phyloP scores from a whole-genome alignment of 1,140 invertebrate genomes.

The Oscheius sp. region DNA sequence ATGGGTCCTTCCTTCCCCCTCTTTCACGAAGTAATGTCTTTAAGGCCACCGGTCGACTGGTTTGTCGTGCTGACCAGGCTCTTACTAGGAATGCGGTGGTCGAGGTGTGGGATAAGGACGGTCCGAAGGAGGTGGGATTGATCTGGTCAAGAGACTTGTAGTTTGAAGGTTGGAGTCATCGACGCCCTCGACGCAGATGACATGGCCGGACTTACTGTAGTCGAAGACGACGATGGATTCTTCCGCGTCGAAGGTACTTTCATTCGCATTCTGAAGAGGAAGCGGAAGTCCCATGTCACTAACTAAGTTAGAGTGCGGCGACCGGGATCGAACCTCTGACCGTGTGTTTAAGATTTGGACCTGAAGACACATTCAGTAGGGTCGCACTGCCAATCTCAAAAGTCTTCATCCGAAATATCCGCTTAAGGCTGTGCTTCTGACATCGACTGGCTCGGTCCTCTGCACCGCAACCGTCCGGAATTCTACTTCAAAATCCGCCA shows the following conservation, averaged over 20 bases:
- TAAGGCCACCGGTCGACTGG: slow-evolving; percentile 27
- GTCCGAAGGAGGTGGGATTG: slow-evolving; percentile 21
- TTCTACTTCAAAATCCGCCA: slow-evolving; percentile 36
- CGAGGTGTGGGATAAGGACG: slow-evolving; percentile 38
- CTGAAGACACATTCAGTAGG: too few relatives aligned
- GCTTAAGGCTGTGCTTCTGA: slow-evolving; percentile 29
- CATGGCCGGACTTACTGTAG: slow-evolving; percentile 34
- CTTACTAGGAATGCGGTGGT: slow-evolving; percentile 30
- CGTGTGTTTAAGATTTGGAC: too few relatives aligned
- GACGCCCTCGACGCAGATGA: slow-evolving; percentile 34
- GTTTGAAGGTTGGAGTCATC: slow-evolving; percentile 18
- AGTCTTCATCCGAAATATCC: too few relatives aligned
- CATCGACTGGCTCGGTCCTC: slow-evolving; percentile 26
- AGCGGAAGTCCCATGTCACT: not conserved
- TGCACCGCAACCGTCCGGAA: slow-evolving; percentile 29
- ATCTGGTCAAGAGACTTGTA: not conserved
- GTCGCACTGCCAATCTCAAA: too few relatives aligned
- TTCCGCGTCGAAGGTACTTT: slow-evolving; percentile 36
- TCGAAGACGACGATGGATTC: slow-evolving; percentile 32
- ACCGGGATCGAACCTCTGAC: too few relatives aligned
- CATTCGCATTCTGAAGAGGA: not conserved
- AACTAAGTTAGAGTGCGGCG: too few relatives aligned
- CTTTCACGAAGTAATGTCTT: too few relatives aligned
- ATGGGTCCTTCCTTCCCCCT: too few relatives aligned
- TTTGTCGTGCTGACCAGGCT: slow-evolving; percentile 24